These are phyloP conservation scores for Centroberyx gerrardi DNA, from an alignment of 2,797 vertebrate species.

Conservation along the genomic window DNA sequence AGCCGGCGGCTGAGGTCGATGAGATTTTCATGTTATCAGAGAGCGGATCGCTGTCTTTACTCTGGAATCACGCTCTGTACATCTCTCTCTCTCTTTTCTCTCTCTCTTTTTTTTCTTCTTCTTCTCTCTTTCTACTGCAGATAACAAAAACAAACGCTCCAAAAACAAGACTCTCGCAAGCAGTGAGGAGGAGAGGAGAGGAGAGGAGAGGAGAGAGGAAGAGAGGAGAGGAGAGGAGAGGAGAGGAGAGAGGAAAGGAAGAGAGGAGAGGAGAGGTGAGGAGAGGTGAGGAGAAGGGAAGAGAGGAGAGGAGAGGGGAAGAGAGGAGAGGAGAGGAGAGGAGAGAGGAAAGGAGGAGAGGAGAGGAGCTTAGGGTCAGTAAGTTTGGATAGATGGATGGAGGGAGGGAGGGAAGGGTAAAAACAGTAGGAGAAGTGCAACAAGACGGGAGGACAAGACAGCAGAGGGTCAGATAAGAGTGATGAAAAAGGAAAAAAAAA, in stretches of 20 bases:
- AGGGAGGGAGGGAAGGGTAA: constrained; percentile 2
- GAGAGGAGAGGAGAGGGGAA: background rate
- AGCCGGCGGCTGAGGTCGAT: constrained; percentile 44
- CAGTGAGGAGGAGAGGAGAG: background rate
- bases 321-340: background rate
- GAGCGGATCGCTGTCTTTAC: constrained; percentile 39
- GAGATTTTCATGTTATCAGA: constrained; percentile 62
- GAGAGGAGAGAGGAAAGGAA: background rate
- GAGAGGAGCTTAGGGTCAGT: constrained; percentile 65
- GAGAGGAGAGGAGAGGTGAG: background rate
- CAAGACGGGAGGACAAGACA: constrained; percentile 36
- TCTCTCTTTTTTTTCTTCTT: no score
- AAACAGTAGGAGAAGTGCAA: constrained; percentile 38
- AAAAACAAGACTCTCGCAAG: background rate
- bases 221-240: no score
- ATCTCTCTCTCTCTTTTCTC: constrained; percentile 2
- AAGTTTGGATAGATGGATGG: constrained; percentile 33
- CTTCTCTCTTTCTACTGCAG: background rate
- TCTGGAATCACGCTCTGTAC: constrained; percentile 31
- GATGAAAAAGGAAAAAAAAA: constrained; percentile 60
- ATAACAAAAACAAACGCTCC: background rate
- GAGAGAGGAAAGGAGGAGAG: no score
- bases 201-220: background rate
- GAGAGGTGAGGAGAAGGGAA: background rate
- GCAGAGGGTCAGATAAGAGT: constrained; percentile 48